Percentiles rank a stretch among this genome's conserved stretches.
phyloP scores from a whole-genome alignment of 2,888 invertebrate genomes.

The Linnaemya tessellans region DNA sequence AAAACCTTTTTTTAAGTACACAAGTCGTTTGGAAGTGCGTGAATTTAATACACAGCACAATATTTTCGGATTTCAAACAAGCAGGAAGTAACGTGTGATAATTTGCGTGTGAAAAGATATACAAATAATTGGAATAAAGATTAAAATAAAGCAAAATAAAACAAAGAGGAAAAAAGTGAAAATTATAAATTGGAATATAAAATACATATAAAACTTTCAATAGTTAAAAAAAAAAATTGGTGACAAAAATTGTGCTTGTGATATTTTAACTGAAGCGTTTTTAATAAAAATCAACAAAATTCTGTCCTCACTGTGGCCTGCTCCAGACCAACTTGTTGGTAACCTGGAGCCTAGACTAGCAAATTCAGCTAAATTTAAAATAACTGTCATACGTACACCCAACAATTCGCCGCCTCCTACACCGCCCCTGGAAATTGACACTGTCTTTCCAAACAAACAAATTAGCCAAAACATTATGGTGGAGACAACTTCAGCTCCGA shows the following conservation, averaged over 20 bases:
- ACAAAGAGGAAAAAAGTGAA: background rate
- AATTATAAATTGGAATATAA: background rate
- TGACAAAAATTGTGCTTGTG: slow-evolving; percentile 14
- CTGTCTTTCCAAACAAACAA: slow-evolving; percentile 5
- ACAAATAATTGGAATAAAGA: slow-evolving; percentile 28
- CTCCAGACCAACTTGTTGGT: slow-evolving; percentile 82
- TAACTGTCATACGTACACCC: slow-evolving; percentile 81
- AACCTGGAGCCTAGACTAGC: slow-evolving; percentile 78
- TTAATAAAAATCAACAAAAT: slow-evolving; percentile 77
- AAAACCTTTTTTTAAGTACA: slow-evolving; percentile 67
- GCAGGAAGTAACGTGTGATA: slow-evolving; percentile 76
- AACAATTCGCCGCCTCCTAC: slow-evolving; percentile 79
- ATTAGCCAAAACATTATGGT: slow-evolving; percentile 77
- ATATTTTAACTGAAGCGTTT: background rate
- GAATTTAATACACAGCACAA: slow-evolving; percentile 76
- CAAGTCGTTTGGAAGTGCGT: slow-evolving; percentile 74
- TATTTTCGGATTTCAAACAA: slow-evolving; percentile 82
- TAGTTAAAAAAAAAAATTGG: background rate
- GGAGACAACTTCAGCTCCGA: slow-evolving; percentile 79
- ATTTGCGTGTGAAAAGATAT: slow-evolving; percentile 58
- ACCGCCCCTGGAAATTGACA: slow-evolving; percentile 71
- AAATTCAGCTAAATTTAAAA: slow-evolving; percentile 80
- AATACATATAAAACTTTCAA: background rate
- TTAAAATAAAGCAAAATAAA: background rate
- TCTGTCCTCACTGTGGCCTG: slow-evolving; percentile 83